Percentiles rank a stretch among this genome's conserved stretches.
phyloP scores from a whole-genome alignment of 2,888 invertebrate species.

The Pseudococcus jackbeardsleyi region DNA sequence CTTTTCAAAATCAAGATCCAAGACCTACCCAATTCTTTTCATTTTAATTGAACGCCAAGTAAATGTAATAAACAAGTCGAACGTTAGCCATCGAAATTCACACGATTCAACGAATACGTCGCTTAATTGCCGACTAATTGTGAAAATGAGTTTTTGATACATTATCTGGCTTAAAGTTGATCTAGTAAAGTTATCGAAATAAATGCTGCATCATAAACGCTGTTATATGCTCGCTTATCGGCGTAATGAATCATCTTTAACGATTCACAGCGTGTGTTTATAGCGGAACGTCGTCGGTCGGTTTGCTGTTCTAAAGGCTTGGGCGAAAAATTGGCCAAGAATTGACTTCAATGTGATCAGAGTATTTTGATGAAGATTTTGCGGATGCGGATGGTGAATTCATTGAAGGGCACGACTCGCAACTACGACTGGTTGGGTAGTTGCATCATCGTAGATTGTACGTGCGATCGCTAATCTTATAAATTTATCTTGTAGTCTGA shows the following conservation, averaged over 20 bases:
- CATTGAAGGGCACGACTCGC: too few relatives aligned
- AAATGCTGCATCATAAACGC: constrained; percentile 30
- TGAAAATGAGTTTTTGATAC: constrained; percentile 25
- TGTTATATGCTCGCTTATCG: neutral
- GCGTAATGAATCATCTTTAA: constrained; percentile 27
- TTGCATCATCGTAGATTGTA: neutral
- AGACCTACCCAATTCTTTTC: neutral
- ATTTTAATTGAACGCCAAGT: neutral
- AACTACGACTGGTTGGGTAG: neutral
- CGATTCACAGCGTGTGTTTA: constrained; percentile 8
- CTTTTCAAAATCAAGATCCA: neutral
- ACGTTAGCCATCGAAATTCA: neutral
- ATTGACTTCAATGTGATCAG: neutral
- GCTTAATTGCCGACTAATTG: constrained; percentile 15
- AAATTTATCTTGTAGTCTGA: neutral
- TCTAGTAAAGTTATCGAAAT: constrained; percentile 4
- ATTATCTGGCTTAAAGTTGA: constrained; percentile 8
- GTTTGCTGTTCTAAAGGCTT: neutral
- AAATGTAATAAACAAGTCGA: constrained; percentile 8
- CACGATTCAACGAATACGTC: neutral
- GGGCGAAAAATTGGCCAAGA: neutral
- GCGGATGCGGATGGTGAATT: neutral
- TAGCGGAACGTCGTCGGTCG: neutral
- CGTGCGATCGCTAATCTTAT: neutral
- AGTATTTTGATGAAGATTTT: neutral